phyloP scores from a whole-genome alignment of 2,797 vertebrate species.

The Channallabes apus region DNA sequence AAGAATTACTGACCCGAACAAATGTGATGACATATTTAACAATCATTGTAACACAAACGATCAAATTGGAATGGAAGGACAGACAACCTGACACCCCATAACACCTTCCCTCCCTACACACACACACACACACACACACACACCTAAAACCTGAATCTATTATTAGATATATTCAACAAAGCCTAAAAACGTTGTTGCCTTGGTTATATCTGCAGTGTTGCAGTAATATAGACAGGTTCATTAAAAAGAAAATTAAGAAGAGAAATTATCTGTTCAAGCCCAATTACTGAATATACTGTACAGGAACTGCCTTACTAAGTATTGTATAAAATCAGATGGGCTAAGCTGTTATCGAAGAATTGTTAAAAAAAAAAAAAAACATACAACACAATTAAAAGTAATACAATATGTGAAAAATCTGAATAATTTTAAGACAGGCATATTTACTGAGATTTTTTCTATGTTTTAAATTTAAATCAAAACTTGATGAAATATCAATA shows the following conservation, averaged over 20 bases:
- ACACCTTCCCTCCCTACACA: not conserved
- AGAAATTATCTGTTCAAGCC: not conserved
- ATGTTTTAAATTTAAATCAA: not conserved
- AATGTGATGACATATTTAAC: conserved; percentile 42
- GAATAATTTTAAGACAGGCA: not conserved
- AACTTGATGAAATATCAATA: too few relatives aligned
- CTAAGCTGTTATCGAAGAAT: not conserved
- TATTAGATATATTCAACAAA: not conserved
- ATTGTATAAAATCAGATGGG: not conserved
- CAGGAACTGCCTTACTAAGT: not conserved
- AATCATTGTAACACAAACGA: conserved; percentile 35
- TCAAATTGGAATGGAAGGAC: conserved; percentile 40
- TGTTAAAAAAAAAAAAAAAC: not conserved
- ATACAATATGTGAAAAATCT: not conserved
- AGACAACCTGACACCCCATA: conserved; percentile 24
- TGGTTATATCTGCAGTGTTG: not conserved
- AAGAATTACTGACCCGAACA: conserved; percentile 62
- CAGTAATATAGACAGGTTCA: not conserved
- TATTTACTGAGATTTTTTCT: not conserved
- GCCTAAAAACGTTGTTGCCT: not conserved
- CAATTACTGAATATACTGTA: not conserved
- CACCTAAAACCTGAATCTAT: not conserved
- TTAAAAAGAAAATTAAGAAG: not conserved
- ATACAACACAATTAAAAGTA: not conserved
- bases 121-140: not conserved